Base-by-base conservation (phyloP, 2,113 vertebrate species). In the Theristicus caerulescens region DNA sequence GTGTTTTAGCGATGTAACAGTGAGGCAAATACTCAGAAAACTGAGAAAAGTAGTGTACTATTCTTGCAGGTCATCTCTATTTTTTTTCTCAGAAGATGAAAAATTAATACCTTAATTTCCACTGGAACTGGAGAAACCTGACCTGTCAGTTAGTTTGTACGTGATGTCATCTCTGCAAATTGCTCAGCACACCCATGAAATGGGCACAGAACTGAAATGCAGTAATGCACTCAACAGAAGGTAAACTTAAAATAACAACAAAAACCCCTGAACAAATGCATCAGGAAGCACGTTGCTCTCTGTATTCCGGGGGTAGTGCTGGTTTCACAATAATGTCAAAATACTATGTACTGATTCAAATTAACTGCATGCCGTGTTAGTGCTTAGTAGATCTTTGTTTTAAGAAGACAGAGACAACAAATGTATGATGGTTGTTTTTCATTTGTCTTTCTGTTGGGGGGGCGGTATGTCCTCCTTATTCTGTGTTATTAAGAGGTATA, bases 401-500 rank as follows among this genome's bases (percentile, higher is more conserved):
- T 42, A 64, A 51, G 42, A 84, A 69, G 14, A 27, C 11, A 11
- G 44, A 40, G 22, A 31, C 20, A 52, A 47, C 21, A 64, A 40
- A 24, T 26, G 10, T 36, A 16, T 49, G 38, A 65, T 69, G 3
- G 16, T 40, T 76, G 44, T 7, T 31, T 64, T n/a, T 22, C 2
- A 26, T 57, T 55, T 84, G 11, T 26, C 44, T 46, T 38, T 29
- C 36, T 62, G 10, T 32, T 62, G 34, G 17, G 42, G 12, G 12
- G 8, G 15, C 2, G 11, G 7, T 7, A 42, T 42, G 40, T 13
- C 24, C 14, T 49, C 6, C 6, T 44, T 27, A 55, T 58, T 10
- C 7, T 18, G 3, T 21, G 10, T 55, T 59, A 9, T 0, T 16
- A 38, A 18, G 25, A 13, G 5, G 3, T 7, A 18, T 5, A 13